These are phyloP conservation scores for Epizoanthus illoricatus DNA, from an alignment of 92 coral and sea anemone species.

Conservation along the genomic window DNA sequence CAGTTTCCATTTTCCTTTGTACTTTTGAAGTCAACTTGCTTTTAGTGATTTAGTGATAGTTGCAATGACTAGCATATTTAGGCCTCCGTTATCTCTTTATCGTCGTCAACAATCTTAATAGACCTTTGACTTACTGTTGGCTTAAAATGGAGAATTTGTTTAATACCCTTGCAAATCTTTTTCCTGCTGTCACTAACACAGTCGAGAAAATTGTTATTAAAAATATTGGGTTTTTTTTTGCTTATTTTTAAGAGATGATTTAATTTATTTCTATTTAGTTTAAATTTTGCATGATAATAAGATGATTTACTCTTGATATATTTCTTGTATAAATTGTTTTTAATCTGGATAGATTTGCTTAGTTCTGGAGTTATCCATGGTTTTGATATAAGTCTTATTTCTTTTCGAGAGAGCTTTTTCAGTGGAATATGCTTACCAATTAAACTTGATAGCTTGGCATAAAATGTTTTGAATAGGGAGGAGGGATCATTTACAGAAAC, in stretches of 20 bases:
- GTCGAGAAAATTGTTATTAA: neutral
- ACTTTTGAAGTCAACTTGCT: no score
- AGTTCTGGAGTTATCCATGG: slow-evolving; percentile 5
- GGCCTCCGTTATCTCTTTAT: slow-evolving; percentile 9
- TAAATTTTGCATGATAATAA: slow-evolving; percentile 5
- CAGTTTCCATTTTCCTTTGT: no score
- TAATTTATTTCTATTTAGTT: slow-evolving; percentile 14
- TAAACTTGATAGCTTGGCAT: neutral
- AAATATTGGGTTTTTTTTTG: neutral
- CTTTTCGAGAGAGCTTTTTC: neutral
- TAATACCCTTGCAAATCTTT: neutral
- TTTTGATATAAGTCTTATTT: neutral
- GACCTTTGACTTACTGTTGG: neutral
- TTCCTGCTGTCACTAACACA: neutral
- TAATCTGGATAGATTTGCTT: neutral
- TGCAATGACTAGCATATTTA: no score
- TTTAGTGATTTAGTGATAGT: no score
- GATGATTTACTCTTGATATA: neutral
- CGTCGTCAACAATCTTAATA: slow-evolving; percentile 7
- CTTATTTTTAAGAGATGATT: neutral
- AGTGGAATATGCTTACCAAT: neutral
- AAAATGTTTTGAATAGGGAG: neutral
- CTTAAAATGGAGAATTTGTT: neutral
- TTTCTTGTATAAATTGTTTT: slow-evolving; percentile 1
- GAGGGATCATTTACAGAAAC: neutral